Evolutionary conservation across 30 jellyfish, hydroid and myxozoan genomes (phyloP).

Genomic region (Clytia hemisphaerica): DNA sequence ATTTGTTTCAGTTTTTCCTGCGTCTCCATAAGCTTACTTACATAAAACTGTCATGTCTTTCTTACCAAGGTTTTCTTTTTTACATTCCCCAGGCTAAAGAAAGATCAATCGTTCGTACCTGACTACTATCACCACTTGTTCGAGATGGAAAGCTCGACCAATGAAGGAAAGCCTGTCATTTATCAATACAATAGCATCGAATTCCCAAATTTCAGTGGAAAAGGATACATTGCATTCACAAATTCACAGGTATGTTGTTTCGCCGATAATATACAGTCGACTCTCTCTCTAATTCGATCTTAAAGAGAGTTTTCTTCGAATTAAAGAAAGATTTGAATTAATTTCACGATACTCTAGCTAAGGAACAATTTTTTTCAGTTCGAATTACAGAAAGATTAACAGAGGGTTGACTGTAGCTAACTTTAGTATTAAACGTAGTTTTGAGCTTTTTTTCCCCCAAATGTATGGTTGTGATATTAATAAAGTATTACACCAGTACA

Average conservation of each 20-base stretch:
- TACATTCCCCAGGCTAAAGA: constrained; percentile 25
- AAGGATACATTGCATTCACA: constrained; percentile 76
- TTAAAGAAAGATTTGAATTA: background rate
- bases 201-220: constrained; percentile 67
- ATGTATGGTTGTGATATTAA: too few species aligned
- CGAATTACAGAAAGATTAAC: too few species aligned
- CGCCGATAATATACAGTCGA: too few species aligned
- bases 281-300: background rate
- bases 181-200: constrained; percentile 56
- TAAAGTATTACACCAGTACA: too few species aligned
- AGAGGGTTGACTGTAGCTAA: too few species aligned
- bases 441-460: too few species aligned
- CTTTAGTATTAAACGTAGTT: too few species aligned
- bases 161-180: constrained; percentile 44
- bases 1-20: background rate
- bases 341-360: too few species aligned
- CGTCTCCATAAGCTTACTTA: background rate
- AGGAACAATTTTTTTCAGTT: too few species aligned
- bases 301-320: background rate
- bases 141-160: constrained; percentile 55
- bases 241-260: constrained; percentile 41
- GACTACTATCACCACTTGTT: constrained; percentile 37
- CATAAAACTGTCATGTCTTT: too few species aligned
- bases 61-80: background rate
- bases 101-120: constrained; percentile 41